Evolutionary conservation across 1,140 invertebrate genomes (phyloP), one percentile per base, ranked within the genome.

Genomic region (Zeugodacus cucurbitae): DNA sequence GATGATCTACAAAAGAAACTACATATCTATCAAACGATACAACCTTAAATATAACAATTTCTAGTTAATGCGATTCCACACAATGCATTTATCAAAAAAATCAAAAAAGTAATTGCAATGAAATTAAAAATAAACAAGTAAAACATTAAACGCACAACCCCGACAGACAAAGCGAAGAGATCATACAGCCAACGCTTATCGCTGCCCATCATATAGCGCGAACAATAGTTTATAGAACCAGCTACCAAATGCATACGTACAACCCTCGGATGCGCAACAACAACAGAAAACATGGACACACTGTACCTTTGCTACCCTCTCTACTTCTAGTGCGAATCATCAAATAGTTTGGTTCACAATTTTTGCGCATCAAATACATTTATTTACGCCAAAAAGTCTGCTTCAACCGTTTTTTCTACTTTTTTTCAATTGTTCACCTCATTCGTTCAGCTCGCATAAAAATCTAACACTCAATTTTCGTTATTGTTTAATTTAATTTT

Each of bases 401-500:
- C 74, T 29, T 26, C 74, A n/a, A 41, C 29, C 20, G 5, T n/a
- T 22, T 26, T 82, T 6, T 1, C 37, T 41, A 8, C 44, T 22
- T 82, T 41, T 17, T 26, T 26, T 22, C 34, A 1, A 0, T 34
- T 8, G n/a, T n/a, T 48, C 70, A 3, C 32, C 67, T 74, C n/a
- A 64, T 29, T 22, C 17, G 37, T 41, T 41, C n/a, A n/a, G 7
- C 41, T 11, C 74, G 37, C 34, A 48, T 48, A 82, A 22, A 82
- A 82, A 82, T 82, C 74, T 82, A 82, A 82, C 74, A 82, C 74
- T 82, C 74, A 82, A 82, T 82, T 82, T 82, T 82, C 74, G 26
- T 48, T 82, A 82, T 82, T 82, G 74, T 82, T 82, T 82, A 82
- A 82, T 82, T 82, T 41, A 82, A 82, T 82, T 82, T 82, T 82